A percentile compares a stretch with the other conserved stretches of the same genome.
These are phyloP conservation scores for Python bivittatus DNA, from an alignment of 2,113 vertebrate species.

Conservation along the genomic window DNA sequence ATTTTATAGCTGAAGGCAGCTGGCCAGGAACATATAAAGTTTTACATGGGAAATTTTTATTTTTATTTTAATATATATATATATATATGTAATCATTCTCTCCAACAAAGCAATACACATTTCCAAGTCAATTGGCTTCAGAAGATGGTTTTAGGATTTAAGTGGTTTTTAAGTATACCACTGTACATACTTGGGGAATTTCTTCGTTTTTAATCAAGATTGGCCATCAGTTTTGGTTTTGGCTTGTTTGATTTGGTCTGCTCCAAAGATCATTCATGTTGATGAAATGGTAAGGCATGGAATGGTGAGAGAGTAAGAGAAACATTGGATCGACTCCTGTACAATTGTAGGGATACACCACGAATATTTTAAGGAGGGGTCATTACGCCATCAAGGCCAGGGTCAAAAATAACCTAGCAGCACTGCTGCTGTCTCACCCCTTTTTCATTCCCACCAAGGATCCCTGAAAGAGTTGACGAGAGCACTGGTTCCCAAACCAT, in stretches of 20 bases:
- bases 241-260: neutral
- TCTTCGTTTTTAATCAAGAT: too few species aligned
- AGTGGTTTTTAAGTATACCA: too few species aligned
- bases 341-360: neutral
- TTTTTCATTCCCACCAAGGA: neutral
- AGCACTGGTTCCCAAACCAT: neutral
- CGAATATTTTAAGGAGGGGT: neutral
- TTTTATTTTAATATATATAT: too few species aligned
- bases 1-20: too few species aligned
- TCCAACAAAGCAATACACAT: too few species aligned
- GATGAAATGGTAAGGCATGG: neutral
- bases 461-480: neutral
- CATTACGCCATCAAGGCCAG: neutral
- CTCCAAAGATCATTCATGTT: neutral
- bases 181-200: too few species aligned
- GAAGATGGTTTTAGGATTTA: too few species aligned
- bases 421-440: neutral
- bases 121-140: too few species aligned
- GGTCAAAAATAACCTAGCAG: neutral
- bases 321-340: neutral
- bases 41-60: too few species aligned
- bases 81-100: too few species aligned
- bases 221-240: too few species aligned
- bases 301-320: neutral
- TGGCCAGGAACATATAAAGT: too few species aligned